Conservation (phyloP, 2,797 vertebrate species). For the Lithobates sylvaticus region DNA sequence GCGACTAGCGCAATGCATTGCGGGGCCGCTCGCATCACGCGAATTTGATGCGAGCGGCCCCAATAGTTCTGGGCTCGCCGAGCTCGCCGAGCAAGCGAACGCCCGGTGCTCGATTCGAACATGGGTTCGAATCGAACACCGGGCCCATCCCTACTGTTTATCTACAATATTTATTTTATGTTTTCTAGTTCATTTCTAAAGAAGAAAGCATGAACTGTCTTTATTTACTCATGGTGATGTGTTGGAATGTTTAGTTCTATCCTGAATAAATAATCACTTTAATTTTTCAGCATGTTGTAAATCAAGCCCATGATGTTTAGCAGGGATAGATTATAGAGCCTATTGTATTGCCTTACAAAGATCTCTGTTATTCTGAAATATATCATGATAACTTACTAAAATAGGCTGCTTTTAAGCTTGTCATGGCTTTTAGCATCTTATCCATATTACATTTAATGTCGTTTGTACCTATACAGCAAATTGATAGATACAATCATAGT, state of each 20-base stretch:
- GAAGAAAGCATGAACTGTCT: neutral
- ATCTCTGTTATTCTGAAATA: conserved; percentile 17
- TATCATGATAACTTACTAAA: conserved; percentile 18
- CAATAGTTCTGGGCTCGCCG: no score
- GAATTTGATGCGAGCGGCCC: no score
- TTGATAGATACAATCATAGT: conserved; percentile 58
- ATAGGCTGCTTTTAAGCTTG: conserved; percentile 26
- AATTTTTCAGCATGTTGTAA: neutral
- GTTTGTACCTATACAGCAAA: conserved; percentile 48
- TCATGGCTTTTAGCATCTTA: neutral
- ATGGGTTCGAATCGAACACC: no score
- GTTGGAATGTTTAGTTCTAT: neutral
- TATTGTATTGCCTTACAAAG: neutral
- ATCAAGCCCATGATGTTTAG: neutral
- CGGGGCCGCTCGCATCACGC: no score
- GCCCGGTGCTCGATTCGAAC: no score
- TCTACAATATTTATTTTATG: neutral
- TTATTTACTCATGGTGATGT: neutral
- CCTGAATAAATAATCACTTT: conserved; percentile 13
- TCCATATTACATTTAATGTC: conserved; percentile 45
- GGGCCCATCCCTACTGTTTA: no score
- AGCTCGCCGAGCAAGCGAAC: no score
- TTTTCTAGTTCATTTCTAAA: neutral
- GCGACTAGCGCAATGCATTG: no score
- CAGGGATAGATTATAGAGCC: neutral